These are phyloP conservation scores for Rotaria macrura DNA, from an alignment of 2,888 invertebrate species.

Conservation along the genomic window DNA sequence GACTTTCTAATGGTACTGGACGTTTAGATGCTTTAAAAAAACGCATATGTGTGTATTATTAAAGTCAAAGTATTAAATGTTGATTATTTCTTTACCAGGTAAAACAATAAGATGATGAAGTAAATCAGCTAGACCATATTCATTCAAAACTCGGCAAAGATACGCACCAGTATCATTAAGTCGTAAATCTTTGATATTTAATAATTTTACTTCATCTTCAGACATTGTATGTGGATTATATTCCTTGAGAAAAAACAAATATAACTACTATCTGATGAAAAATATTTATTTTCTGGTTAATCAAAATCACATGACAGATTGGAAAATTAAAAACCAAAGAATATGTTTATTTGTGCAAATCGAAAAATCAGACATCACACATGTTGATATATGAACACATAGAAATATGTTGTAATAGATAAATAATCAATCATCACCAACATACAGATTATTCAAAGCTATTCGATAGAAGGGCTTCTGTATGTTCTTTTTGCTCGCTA, in stretches of 20 bases:
- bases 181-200: background rate
- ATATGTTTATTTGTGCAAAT: background rate
- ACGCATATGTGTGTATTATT: no score
- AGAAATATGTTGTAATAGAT: no score
- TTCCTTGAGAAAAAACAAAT: background rate
- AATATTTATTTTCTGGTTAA: background rate
- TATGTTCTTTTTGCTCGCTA: background rate
- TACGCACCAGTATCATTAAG: background rate
- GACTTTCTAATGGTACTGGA: background rate
- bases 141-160: conserved; percentile 19
- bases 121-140: conserved; percentile 9
- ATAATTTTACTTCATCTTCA: conserved; percentile 16
- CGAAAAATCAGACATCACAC: background rate
- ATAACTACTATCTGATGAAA: no score
- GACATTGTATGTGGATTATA: conserved; percentile 22
- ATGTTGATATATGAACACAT: background rate
- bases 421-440: background rate
- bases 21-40: background rate
- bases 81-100: background rate
- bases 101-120: background rate
- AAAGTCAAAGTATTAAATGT: no score
- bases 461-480: background rate
- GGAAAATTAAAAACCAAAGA: background rate
- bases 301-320: background rate
- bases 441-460: background rate